Evolutionary conservation across 2,888 invertebrate genomes (phyloP).

Genomic region (Cecidostiba fungosa): DNA sequence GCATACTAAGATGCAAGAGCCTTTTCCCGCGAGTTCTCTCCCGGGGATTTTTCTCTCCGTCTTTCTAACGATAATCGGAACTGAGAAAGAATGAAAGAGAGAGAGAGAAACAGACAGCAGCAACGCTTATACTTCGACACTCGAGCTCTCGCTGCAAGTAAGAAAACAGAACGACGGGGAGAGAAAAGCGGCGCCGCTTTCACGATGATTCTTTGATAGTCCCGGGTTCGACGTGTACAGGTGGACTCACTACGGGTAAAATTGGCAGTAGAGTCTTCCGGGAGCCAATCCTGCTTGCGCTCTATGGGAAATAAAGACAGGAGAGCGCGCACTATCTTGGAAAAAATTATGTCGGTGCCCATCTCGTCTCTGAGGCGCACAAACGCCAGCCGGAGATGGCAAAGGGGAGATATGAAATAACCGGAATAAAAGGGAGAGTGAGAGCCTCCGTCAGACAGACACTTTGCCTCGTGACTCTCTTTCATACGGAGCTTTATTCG

Average conservation of each 20-base stretch:
- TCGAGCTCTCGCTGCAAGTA: background rate
- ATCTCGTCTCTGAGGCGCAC: background rate
- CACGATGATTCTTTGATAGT: slow-evolving; percentile 40
- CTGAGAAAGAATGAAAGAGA: background rate
- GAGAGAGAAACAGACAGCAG: background rate
- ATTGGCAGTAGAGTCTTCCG: slow-evolving; percentile 15
- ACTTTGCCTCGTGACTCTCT: slow-evolving; percentile 15
- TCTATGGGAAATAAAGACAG: background rate
- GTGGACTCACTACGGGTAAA: background rate
- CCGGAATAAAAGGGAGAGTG: slow-evolving; percentile 19
- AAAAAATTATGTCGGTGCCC: slow-evolving; percentile 43
- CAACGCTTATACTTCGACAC: background rate
- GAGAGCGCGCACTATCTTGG: background rate
- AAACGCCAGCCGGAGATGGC: background rate
- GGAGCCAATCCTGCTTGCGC: background rate
- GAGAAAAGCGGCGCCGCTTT: background rate
- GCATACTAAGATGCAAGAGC: background rate
- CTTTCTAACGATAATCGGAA: slow-evolving; percentile 16
- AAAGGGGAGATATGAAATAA: slow-evolving; percentile 30
- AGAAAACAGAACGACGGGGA: background rate
- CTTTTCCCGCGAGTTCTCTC: background rate
- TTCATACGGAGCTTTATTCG: background rate
- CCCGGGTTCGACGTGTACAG: background rate
- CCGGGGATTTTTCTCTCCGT: background rate
- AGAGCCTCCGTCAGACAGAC: background rate